These are phyloP conservation scores for Manduca sexta DNA, from an alignment of 1,140 invertebrate genomes.

Conservation along the genomic window DNA sequence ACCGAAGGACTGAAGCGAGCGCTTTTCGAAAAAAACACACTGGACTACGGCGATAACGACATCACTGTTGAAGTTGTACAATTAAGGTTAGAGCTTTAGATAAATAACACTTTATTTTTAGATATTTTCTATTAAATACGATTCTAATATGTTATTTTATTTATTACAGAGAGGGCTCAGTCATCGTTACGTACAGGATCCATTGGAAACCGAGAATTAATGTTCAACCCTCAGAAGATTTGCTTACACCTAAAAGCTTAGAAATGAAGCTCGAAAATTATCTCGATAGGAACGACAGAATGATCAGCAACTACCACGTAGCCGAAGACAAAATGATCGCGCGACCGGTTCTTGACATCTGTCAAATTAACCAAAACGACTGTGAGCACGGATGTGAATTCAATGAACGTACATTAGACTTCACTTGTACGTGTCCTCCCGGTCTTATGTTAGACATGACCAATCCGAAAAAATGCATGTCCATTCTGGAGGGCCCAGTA, in stretches of 20 bases:
- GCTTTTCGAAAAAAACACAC: constrained; percentile 68
- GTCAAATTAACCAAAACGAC: constrained; percentile 81
- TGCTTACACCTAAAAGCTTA: constrained; percentile 69
- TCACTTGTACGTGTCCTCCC: constrained; percentile 82
- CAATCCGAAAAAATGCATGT: constrained; percentile 52
- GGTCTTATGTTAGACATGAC: constrained; percentile 57
- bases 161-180: constrained; percentile 75
- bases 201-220: constrained; percentile 76
- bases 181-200: constrained; percentile 77
- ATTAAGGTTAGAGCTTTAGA: constrained; percentile 65
- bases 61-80: constrained; percentile 78
- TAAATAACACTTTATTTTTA: neutral
- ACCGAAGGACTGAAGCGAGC: constrained; percentile 73
- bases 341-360: constrained; percentile 79
- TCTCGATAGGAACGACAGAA: constrained; percentile 66
- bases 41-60: constrained; percentile 71
- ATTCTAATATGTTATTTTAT: constrained; percentile 6
- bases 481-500: constrained; percentile 29
- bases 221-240: constrained; percentile 63
- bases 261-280: constrained; percentile 66
- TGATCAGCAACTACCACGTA: constrained; percentile 74
- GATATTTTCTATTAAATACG: neutral
- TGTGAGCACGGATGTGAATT: constrained; percentile 86
- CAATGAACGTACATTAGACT: constrained; percentile 76
- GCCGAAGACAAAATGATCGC: constrained; percentile 62